These are phyloP conservation scores for Arnoldichthys spilopterus DNA, from an alignment of 2,797 vertebrate genomes.

Conservation along the genomic window DNA sequence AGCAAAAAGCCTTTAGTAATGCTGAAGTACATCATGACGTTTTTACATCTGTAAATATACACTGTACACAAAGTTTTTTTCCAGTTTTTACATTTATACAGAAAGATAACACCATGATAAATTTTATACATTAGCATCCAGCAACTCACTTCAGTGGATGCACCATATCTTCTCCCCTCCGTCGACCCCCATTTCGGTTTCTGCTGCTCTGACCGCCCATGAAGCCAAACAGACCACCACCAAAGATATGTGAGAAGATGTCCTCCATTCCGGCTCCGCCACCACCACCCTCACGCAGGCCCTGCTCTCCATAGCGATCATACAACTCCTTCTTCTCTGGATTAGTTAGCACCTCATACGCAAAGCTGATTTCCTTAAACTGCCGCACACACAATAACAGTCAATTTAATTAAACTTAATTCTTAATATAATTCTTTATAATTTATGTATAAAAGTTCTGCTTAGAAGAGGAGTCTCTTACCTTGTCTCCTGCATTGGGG, in stretches of 20 bases:
- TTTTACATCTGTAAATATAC: not conserved
- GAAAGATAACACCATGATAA: not conserved
- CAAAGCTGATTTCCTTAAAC: conserved; percentile 99
- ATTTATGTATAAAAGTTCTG: not conserved
- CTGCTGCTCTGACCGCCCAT: conserved; percentile 91
- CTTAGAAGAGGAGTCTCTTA: conserved; percentile 64
- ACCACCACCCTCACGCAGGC: conserved; percentile 93
- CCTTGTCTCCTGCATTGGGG: conserved; percentile 97
- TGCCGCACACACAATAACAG: conserved; percentile 58
- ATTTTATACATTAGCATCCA: not conserved
- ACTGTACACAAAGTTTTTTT: too few species aligned
- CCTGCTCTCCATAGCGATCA: conserved; percentile 96
- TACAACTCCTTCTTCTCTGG: conserved; percentile 97
- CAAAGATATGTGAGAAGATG: conserved; percentile 99
- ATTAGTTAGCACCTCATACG: conserved; percentile 96
- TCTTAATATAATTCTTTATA: too few species aligned
- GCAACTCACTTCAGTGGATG: conserved; percentile 92
- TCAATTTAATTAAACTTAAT: not conserved
- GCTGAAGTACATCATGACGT: not conserved
- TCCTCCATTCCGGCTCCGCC: conserved; percentile 97
- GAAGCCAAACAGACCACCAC: conserved; percentile 96
- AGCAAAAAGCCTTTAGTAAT: not conserved
- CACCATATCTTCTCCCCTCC: conserved; percentile 98
- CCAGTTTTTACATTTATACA: not conserved
- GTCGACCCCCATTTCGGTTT: conserved; percentile 91